Evolutionary conservation across 2,888 invertebrate species (phyloP).

Genomic region (Drosophila helvetica): DNA sequence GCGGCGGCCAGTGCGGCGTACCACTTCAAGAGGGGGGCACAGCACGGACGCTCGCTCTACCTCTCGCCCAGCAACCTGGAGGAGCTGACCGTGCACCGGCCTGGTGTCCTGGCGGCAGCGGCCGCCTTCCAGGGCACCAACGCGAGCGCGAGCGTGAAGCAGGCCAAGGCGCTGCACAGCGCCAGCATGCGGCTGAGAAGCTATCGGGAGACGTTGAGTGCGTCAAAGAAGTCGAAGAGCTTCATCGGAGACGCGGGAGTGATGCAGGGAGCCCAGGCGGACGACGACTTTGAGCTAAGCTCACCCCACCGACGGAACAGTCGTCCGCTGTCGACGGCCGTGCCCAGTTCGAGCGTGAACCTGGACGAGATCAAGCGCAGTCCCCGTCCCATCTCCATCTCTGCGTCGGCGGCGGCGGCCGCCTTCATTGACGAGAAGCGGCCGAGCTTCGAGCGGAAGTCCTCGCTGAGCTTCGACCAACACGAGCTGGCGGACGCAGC

Average conservation of each 20-base stretch:
- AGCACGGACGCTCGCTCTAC: constrained; percentile 83
- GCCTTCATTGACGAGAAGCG: constrained; percentile 83
- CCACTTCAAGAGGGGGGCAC: constrained; percentile 83
- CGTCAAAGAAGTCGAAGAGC: constrained; percentile 84
- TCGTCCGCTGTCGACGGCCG: constrained; percentile 81
- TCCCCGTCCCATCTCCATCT: constrained; percentile 81
- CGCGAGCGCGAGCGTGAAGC: constrained; percentile 82
- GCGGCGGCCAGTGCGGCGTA: constrained; percentile 80
- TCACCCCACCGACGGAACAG: constrained; percentile 84
- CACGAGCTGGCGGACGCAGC: constrained; percentile 83
- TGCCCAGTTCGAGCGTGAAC: constrained; percentile 72
- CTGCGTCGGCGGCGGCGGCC: constrained; percentile 78
- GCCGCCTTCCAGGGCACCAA: constrained; percentile 83
- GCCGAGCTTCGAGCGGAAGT: constrained; percentile 83
- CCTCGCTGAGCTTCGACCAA: constrained; percentile 81
- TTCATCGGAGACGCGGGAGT: constrained; percentile 82
- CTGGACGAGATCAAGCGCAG: constrained; percentile 83
- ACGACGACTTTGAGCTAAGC: constrained; percentile 82
- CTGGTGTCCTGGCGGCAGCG: constrained; percentile 81
- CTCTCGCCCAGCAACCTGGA: constrained; percentile 83
- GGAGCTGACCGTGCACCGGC: constrained; percentile 82
- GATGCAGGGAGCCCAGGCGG: constrained; percentile 35
- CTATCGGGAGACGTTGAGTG: constrained; percentile 83
- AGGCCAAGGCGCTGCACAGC: constrained; percentile 83
- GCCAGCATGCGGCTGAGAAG: constrained; percentile 83